These are phyloP conservation scores for Dicentrarchus labrax DNA, from an alignment of 2,113 vertebrate species.

Conservation along the genomic window DNA sequence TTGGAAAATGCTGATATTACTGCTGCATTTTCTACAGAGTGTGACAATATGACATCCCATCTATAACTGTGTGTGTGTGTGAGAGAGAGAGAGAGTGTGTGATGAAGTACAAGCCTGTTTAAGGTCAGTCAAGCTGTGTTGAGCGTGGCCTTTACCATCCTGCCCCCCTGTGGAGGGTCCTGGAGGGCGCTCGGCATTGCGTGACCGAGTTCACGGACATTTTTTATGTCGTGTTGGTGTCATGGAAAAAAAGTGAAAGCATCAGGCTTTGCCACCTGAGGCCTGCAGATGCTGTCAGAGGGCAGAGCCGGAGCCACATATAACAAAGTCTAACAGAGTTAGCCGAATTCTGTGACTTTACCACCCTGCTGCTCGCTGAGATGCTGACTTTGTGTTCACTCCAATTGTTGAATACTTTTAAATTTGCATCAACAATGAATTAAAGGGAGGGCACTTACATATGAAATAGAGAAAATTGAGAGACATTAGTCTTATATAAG, in stretches of 20 bases:
- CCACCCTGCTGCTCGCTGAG: constrained; percentile 16
- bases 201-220: constrained; percentile 62
- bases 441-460: not conserved
- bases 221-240: constrained; percentile 49
- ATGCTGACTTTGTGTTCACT: constrained; percentile 13
- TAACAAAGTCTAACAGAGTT: constrained; percentile 1
- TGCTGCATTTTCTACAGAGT: constrained; percentile 44
- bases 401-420: not conserved
- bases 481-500: not conserved
- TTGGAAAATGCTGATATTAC: constrained; percentile 66
- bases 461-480: not conserved
- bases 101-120: constrained; percentile 45
- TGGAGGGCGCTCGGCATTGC: constrained; percentile 46
- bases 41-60: constrained; percentile 57
- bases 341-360: constrained; percentile 6
- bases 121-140: constrained; percentile 68
- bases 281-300: constrained; percentile 38
- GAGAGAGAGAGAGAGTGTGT: not conserved
- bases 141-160: constrained; percentile 64
- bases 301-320: constrained; percentile 14
- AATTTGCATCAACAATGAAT: not conserved
- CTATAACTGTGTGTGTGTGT: constrained; percentile 24
- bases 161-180: constrained; percentile 50
- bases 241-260: constrained; percentile 26
- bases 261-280: constrained; percentile 29